Evolutionary conservation across 2,797 vertebrate species (phyloP), one percentile per base, ranked within the genome.

Genomic region (Caiman crocodilus): DNA sequence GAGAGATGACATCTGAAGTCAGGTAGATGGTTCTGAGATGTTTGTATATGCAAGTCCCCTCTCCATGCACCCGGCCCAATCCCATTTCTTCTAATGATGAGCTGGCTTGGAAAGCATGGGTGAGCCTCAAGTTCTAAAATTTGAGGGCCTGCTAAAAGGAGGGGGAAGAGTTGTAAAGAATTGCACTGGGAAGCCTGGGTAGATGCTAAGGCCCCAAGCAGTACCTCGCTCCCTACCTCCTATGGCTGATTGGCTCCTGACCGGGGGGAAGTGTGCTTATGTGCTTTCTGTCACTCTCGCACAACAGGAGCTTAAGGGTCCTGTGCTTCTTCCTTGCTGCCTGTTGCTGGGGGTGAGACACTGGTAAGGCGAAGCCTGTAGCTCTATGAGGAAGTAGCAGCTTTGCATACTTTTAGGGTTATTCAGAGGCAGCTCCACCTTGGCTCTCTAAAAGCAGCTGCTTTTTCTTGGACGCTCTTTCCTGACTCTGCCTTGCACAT

Each of bases 401-500:
- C 11, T 50, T 50, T 50, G 42, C 42, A 50, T 50, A 50, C 42
- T 50, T 50, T 50, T 50, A 14, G 14, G 61, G 10, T 21, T 2
- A 50, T 32, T 32, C 0, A 1, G 21, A 21, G 56, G 59, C 58
- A 32, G 14, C 23, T 86, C 35, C 32, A 2, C 32, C 55, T 35
- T 21, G 35, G 28, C 64, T 91, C 76, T 67, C 76, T 32, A n/a
- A 50, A 10, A 55, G 57, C 12, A 7, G 0, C 61, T 16, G 30
- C 16, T 35, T 76, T 12, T 56, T 90, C n/a, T 1, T 10, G 79
- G 71, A 6, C 1, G 5, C 35, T 1, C 50, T 6, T 30, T 82
- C 64, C 32, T 67, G 17, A 18, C 0, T 0, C 59, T 69, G 76
- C 67, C 76, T 57, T 60, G 20, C 42, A 18, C 50, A 30, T 7